A percentile compares a stretch with the other conserved stretches of the same genome.
These are phyloP conservation scores for Scalopus aquaticus DNA, from an alignment of 2,113 vertebrate genomes.

Conservation along the genomic window DNA sequence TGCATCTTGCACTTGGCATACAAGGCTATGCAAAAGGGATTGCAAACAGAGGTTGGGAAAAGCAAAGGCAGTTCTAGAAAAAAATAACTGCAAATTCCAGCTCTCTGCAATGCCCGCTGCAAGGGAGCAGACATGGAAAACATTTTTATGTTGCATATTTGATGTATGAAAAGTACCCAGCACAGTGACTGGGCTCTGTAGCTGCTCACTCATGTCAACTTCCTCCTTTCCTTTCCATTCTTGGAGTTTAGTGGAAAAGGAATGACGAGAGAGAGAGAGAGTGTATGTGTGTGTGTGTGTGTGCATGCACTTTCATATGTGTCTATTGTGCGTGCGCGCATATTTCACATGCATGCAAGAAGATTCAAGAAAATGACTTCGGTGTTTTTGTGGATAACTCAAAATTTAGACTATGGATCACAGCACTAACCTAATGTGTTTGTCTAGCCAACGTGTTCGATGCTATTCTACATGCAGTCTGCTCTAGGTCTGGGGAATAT, in stretches of 20 bases:
- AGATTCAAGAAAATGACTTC: not conserved
- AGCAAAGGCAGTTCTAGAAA: not conserved
- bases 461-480: constrained; percentile 22
- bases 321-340: not conserved
- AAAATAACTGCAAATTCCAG: not conserved
- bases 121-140: not conserved
- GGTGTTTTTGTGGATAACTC: not conserved
- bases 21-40: constrained; percentile 14
- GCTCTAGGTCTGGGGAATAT: not conserved
- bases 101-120: not conserved
- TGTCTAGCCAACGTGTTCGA: not conserved
- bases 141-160: not conserved
- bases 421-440: not conserved
- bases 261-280: no score
- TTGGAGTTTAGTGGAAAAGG: not conserved
- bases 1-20: not conserved
- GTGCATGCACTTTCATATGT: not conserved
- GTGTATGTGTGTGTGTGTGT: not conserved
- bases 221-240: not conserved
- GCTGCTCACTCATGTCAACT: not conserved
- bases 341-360: not conserved
- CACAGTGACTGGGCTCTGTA: not conserved
- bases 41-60: not conserved
- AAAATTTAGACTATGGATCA: constrained; percentile 32
- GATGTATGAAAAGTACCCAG: not conserved